Percentiles rank a stretch among this genome's conserved stretches.
Evolutionary conservation across 2,888 invertebrate species (phyloP).

Genomic region (Frankliniella fusca): DNA sequence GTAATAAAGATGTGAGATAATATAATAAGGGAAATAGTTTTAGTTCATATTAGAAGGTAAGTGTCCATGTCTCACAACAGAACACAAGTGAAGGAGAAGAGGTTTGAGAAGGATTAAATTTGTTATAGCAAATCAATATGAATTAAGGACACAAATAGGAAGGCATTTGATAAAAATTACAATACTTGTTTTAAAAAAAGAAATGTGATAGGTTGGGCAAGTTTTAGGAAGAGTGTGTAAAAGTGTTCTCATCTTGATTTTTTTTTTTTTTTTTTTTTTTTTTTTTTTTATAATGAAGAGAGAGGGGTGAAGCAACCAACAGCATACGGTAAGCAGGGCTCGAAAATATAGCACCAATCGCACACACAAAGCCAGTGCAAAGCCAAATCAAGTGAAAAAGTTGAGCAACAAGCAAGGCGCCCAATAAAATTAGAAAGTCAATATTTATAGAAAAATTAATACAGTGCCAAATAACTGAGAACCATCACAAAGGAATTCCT

Average conservation of each 20-base stretch:
- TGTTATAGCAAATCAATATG: too few species aligned
- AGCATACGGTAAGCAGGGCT: constrained; percentile 40
- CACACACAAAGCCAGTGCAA: constrained; percentile 35
- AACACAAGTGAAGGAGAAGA: too few species aligned
- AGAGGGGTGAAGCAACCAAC: constrained; percentile 29
- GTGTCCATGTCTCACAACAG: too few species aligned
- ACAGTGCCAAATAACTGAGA: constrained; percentile 3
- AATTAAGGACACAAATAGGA: too few species aligned
- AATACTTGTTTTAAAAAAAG: too few species aligned
- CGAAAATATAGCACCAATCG: constrained; percentile 39
- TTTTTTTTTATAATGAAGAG: neutral
- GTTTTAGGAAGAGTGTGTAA: too few species aligned
- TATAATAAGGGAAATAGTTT: too few species aligned
- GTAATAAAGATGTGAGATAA: too few species aligned
- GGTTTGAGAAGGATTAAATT: too few species aligned
- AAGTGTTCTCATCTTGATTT: neutral
- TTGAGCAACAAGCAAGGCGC: constrained; percentile 36
- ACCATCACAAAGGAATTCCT: constrained; percentile 31
- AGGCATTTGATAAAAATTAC: too few species aligned
- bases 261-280: neutral
- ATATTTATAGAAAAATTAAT: constrained; percentile 32
- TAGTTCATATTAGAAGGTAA: too few species aligned
- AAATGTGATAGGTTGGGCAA: too few species aligned
- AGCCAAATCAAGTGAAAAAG: constrained; percentile 30
- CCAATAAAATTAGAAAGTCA: constrained; percentile 42